Percentiles rank a stretch among this genome's conserved stretches.
phyloP scores from a whole-genome alignment of 2,888 invertebrate species.

The Thysanoteuthis rhombus region DNA sequence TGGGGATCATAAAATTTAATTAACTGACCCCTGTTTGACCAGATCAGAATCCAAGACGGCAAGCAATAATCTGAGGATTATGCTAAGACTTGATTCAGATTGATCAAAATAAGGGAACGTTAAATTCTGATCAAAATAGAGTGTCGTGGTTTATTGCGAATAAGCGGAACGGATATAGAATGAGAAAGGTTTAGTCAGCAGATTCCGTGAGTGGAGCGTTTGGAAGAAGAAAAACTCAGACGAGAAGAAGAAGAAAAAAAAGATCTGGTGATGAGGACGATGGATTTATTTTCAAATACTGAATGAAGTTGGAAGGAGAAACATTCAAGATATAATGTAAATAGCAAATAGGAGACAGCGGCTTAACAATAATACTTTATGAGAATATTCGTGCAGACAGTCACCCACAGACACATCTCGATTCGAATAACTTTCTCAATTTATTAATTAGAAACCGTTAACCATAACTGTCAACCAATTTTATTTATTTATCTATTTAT shows the following conservation, averaged over 20 bases:
- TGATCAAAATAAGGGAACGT: neutral
- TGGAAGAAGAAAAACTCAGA: neutral
- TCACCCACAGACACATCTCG: too few relatives aligned
- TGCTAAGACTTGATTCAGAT: neutral
- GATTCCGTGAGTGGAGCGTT: too few relatives aligned
- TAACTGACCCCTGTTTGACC: neutral
- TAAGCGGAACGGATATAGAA: neutral
- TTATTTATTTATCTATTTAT: too few relatives aligned
- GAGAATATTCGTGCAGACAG: too few relatives aligned
- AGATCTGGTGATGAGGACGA: neutral
- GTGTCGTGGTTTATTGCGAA: neutral
- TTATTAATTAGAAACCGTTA: too few relatives aligned
- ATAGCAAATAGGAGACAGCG: too few relatives aligned
- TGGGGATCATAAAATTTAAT: neutral
- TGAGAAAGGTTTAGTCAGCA: neutral
- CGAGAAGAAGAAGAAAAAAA: neutral
- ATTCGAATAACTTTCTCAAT: too few relatives aligned
- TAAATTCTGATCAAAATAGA: conserved; percentile 12
- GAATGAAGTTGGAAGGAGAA: neutral
- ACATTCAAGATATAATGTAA: too few relatives aligned
- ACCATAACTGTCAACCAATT: too few relatives aligned
- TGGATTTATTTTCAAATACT: neutral
- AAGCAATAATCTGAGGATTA: neutral
- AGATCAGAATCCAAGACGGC: neutral
- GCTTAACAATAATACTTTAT: too few relatives aligned